These are phyloP conservation scores for Pherbina coryleti DNA, from an alignment of 2,888 invertebrate species.

Conservation along the genomic window DNA sequence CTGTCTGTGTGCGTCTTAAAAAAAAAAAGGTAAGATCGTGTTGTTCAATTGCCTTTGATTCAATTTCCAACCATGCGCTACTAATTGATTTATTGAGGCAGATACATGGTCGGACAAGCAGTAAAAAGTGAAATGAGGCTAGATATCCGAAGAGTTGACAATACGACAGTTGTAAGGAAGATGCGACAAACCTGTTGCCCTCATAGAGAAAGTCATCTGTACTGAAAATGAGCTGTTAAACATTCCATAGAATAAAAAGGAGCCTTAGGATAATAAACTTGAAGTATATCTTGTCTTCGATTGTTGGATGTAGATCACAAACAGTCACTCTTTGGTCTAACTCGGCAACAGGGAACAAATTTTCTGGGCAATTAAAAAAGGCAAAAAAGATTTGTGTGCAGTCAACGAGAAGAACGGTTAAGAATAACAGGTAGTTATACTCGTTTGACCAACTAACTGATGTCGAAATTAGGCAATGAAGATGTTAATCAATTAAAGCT, in stretches of 20 bases:
- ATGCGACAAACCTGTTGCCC: neutral
- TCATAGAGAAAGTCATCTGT: neutral
- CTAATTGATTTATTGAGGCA: constrained; percentile 36
- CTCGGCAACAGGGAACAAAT: constrained; percentile 24
- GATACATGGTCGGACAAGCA: constrained; percentile 10
- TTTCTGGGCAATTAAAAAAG: constrained; percentile 33
- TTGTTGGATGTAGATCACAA: too few species aligned
- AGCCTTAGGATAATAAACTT: neutral
- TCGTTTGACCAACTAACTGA: neutral
- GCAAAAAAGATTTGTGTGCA: constrained; percentile 7
- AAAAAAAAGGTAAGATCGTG: neutral
- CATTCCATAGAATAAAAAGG: neutral
- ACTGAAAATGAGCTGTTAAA: neutral
- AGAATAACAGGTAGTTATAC: constrained; percentile 23
- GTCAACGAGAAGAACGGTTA: neutral
- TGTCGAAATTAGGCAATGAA: constrained; percentile 5
- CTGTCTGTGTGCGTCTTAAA: neutral
- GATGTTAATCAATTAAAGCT: constrained; percentile 22
- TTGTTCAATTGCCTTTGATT: neutral
- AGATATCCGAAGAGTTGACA: neutral
- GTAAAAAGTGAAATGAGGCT: neutral
- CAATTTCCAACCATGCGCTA: constrained; percentile 27
- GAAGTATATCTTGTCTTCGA: neutral
- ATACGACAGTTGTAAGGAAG: neutral
- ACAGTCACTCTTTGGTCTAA: neutral